These are phyloP conservation scores for Ormyrus thymus DNA, from an alignment of 2,888 invertebrate genomes.

Conservation along the genomic window DNA sequence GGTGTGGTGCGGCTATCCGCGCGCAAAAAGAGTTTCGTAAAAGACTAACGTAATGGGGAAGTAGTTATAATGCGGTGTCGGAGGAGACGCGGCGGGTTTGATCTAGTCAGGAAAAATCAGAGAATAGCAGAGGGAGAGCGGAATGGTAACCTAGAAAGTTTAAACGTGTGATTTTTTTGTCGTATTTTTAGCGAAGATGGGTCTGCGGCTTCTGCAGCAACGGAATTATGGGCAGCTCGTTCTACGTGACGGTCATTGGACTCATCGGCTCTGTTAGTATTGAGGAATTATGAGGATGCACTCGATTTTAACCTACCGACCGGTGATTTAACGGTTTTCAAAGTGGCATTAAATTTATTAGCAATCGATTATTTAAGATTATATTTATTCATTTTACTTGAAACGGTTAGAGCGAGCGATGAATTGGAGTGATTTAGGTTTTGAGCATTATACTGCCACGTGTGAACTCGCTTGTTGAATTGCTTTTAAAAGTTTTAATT, in stretches of 20 bases:
- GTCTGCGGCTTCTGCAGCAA: conserved; percentile 69
- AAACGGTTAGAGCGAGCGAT: too few relatives aligned
- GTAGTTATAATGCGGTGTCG: conserved; percentile 10
- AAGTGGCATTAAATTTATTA: too few relatives aligned
- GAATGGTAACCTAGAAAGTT: neutral
- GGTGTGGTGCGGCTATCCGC: too few relatives aligned
- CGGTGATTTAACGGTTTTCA: too few relatives aligned
- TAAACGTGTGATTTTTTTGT: neutral
- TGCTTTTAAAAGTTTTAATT: too few relatives aligned
- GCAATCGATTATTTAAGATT: too few relatives aligned
- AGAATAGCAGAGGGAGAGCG: neutral
- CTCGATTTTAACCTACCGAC: too few relatives aligned
- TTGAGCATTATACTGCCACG: too few relatives aligned
- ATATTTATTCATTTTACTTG: too few relatives aligned
- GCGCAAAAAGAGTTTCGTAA: neutral
- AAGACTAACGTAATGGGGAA: neutral
- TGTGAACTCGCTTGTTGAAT: too few relatives aligned
- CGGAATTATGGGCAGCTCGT: conserved; percentile 67
- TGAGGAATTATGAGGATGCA: neutral
- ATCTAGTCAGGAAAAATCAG: conserved; percentile 30
- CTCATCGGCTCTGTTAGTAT: conserved; percentile 73
- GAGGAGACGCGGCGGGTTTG: conserved; percentile 5
- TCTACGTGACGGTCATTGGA: conserved; percentile 70
- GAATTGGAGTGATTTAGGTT: too few relatives aligned
- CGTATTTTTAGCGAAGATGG: conserved; percentile 49